Percentiles rank a stretch among this genome's conserved stretches.
Conservation (phyloP, 2,797 vertebrate species). For the Lycodopsis pacificus region DNA sequence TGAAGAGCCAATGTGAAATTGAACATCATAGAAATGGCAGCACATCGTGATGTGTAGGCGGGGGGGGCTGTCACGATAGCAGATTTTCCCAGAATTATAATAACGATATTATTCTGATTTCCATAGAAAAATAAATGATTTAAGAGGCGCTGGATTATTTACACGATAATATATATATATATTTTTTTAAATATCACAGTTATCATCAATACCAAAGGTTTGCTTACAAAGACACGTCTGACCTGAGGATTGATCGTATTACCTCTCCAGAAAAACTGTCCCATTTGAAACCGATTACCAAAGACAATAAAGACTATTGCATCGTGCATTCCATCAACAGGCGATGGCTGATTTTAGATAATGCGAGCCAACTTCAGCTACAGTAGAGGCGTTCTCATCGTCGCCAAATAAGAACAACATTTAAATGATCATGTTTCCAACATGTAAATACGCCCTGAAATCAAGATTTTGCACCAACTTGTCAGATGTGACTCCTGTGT, state of each 20-base stretch:
- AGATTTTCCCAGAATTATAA: background rate
- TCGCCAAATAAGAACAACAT: background rate
- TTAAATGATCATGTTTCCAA: background rate
- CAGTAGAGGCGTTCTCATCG: background rate
- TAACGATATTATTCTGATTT: background rate
- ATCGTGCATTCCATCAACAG: background rate
- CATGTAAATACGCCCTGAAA: background rate
- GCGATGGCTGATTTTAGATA: background rate
- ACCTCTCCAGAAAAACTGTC: background rate
- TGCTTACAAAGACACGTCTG: no score
- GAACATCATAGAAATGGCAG: background rate
- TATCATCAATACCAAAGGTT: background rate
- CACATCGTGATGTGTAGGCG: background rate
- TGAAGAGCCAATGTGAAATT: slow-evolving; percentile 1
- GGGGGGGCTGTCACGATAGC: background rate
- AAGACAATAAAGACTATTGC: background rate
- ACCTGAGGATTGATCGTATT: background rate
- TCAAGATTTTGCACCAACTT: background rate
- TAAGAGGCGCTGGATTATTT: background rate
- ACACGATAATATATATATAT: background rate
- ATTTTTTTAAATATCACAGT: no score
- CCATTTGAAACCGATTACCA: background rate
- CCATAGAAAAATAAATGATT: background rate
- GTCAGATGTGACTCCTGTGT: slow-evolving; percentile 47
- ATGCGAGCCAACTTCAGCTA: background rate